These are phyloP conservation scores for Myrmecobius fasciatus DNA, from an alignment of 2,113 vertebrate genomes.

Conservation along the genomic window DNA sequence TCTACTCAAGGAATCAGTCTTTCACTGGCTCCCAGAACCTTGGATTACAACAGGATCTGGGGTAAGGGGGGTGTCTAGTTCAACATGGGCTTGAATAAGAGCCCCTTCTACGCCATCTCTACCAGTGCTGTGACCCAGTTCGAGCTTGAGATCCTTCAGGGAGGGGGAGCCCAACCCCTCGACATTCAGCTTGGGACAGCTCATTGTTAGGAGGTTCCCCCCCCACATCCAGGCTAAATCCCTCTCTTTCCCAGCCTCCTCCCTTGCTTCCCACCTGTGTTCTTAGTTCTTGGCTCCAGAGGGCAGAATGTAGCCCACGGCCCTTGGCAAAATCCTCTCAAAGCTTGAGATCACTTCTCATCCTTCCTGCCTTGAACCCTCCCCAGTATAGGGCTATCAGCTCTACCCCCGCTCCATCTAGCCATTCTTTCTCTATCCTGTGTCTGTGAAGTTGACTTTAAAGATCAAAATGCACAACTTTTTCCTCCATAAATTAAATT, in stretches of 20 bases:
- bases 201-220: background rate
- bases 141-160: background rate
- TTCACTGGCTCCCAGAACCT: no score
- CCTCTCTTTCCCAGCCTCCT: background rate
- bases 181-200: background rate
- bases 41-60: no score
- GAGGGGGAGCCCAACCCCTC: background rate
- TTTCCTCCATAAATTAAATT: background rate
- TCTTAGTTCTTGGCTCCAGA: background rate
- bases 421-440: background rate
- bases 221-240: background rate
- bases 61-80: no score
- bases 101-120: background rate
- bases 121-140: background rate
- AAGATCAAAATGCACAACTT: background rate
- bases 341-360: background rate
- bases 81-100: no score
- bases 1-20: no score
- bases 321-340: background rate
- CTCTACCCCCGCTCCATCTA: background rate
- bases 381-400: no score
- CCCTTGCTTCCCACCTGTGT: background rate
- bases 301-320: no score
- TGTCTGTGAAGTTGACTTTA: background rate
- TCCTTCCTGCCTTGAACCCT: no score